A percentile compares a stretch with the other conserved stretches of the same genome.
phyloP scores from a whole-genome alignment of 1,140 invertebrate genomes.

The Pseudomyrmex gracilis region DNA sequence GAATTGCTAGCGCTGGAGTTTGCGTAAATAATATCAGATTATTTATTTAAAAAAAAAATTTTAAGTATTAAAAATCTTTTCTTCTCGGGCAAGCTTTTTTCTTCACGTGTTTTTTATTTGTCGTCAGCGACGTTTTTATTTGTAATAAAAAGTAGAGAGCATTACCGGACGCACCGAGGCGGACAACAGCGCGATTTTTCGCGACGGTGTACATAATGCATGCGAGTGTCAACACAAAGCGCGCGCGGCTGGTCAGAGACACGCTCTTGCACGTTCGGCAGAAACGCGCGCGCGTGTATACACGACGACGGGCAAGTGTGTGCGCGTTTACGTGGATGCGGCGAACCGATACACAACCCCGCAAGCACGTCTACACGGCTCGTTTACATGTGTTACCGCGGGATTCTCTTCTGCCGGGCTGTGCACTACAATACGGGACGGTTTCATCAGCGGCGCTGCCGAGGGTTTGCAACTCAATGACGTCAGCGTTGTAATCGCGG shows the following conservation, averaged over 20 bases:
- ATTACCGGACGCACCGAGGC: neutral
- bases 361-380: slow-evolving; percentile 56
- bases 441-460: slow-evolving; percentile 73
- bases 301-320: slow-evolving; percentile 32
- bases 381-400: slow-evolving; percentile 80
- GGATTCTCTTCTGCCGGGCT: slow-evolving; percentile 70
- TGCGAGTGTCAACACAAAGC: slow-evolving; percentile 13
- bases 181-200: slow-evolving; percentile 27
- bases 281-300: slow-evolving; percentile 38
- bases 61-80: no score
- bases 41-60: no score
- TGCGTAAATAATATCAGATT: no score
- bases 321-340: slow-evolving; percentile 70
- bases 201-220: neutral
- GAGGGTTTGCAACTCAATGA: slow-evolving; percentile 6
- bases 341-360: slow-evolving; percentile 47
- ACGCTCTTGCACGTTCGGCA: slow-evolving; percentile 32
- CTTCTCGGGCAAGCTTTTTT: no score
- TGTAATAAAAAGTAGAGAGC: neutral
- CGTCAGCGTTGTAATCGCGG: slow-evolving; percentile 23
- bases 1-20: no score
- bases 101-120: neutral
- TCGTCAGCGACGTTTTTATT: neutral
- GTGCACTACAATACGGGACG: slow-evolving; percentile 76
- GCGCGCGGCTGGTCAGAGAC: slow-evolving; percentile 24